Conservation (phyloP, 2,113 vertebrate species). For the Vulpes lagopus region DNA sequence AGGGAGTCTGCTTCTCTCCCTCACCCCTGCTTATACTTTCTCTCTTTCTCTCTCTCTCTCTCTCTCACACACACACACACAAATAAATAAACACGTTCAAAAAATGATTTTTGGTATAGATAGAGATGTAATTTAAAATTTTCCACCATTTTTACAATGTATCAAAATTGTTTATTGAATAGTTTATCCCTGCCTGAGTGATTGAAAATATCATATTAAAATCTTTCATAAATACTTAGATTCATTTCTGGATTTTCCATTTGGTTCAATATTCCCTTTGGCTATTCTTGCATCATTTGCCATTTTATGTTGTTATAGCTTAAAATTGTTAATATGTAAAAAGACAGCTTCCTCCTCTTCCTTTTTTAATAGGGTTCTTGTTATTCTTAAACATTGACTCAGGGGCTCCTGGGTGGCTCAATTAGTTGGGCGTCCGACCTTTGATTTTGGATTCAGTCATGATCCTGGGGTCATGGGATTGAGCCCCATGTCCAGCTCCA, state of each 20-base stretch:
- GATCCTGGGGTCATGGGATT: too few species aligned
- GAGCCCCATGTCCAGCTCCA: too few species aligned
- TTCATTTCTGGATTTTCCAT: constrained; percentile 6
- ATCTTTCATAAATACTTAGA: neutral
- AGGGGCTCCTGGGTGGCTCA: neutral
- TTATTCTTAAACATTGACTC: constrained; percentile 22
- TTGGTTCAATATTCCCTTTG: neutral
- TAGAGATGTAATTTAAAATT: constrained; percentile 43
- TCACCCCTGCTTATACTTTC: too few species aligned
- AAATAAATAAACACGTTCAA: neutral
- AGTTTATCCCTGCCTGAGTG: constrained; percentile 4
- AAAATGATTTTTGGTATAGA: neutral
- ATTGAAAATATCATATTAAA: constrained; percentile 25
- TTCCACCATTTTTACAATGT: neutral
- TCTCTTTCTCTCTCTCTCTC: too few species aligned
- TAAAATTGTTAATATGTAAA: constrained; percentile 16
- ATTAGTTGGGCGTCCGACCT: too few species aligned
- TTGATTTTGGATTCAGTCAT: too few species aligned
- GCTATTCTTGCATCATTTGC: neutral
- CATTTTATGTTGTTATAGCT: neutral
- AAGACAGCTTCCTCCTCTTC: neutral
- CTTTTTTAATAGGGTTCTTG: neutral
- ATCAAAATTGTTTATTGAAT: constrained; percentile 47
- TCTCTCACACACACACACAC: too few species aligned
- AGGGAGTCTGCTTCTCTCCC: too few species aligned